Evolutionary conservation across 2,888 invertebrate species (phyloP).

Genomic region (Mayetiola destructor): DNA sequence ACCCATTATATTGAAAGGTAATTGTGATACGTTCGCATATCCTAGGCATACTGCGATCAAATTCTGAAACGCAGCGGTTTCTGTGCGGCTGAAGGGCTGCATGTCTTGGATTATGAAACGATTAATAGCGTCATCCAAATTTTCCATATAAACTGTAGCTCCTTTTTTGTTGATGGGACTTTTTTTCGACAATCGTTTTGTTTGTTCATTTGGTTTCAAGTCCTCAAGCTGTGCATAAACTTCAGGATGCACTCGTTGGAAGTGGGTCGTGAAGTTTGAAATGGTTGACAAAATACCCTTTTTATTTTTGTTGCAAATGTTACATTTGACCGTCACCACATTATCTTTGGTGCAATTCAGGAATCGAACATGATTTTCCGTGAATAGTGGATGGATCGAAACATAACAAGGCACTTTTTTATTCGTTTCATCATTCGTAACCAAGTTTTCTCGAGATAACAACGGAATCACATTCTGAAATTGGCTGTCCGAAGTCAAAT

Average conservation of each 20-base stretch:
- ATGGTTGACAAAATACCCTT: not conserved
- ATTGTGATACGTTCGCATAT: not conserved
- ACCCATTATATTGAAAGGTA: not conserved
- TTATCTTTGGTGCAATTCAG: not conserved
- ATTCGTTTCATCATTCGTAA: not conserved
- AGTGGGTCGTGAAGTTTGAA: not conserved
- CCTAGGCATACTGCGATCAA: not conserved
- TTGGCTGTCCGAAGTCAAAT: not conserved
- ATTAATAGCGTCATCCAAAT: not conserved
- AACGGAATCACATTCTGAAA: not conserved
- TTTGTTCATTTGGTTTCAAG: not conserved
- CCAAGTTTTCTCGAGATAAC: not conserved
- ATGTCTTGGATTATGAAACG: not conserved
- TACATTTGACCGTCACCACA: not conserved
- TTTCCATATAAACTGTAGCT: not conserved
- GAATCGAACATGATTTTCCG: not conserved
- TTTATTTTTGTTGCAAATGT: not conserved
- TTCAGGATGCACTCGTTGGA: not conserved
- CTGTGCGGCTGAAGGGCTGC: not conserved
- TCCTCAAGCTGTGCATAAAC: not conserved
- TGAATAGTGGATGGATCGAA: not conserved
- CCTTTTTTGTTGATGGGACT: not conserved
- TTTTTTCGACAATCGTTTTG: not conserved
- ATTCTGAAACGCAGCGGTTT: not conserved
- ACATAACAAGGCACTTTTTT: not conserved